Evolutionary conservation across 2,888 invertebrate species (phyloP), one percentile per base, ranked within the genome.

Genomic region (Melanostoma mellinum): DNA sequence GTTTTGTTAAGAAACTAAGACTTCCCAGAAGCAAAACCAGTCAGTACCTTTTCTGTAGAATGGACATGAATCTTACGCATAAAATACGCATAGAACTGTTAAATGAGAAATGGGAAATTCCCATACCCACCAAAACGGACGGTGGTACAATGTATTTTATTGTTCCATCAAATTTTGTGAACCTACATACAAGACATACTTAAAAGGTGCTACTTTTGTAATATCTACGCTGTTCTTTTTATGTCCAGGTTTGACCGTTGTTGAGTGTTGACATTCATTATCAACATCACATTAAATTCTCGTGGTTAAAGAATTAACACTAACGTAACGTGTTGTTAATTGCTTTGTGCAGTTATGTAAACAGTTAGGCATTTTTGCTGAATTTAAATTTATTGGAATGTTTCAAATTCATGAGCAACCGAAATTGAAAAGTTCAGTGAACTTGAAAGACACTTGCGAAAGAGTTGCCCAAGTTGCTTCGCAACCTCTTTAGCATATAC

Each of bases 251-350:
- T 46, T 61, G 20, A 20, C 46, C 46, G 10, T 9, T 44, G 42
- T 42, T 4, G 33, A 46, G 8, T 61, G 61, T 35, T 46, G 61
- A 61, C 61, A 61, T 20, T 20, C 20, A 20, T 20, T 20, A 20
- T 20, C 20, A 20, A 1, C 20, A 46, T 61, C 46, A 61, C 61
- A 61, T 35, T 20, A 46, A 20, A 20, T 5, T 61, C 2, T 61
- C 46, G 61, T 61, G 61, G 46, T 4, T 35, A 73, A 6, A 4
- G 33, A 76, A 71, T 67, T 72, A 65, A 60, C 80, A 72, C n/a
- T 60, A 81, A 71, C 67, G 71, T 67, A 60, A 76, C 71, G 42
- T 67, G 80, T 42, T 65, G 65, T 75, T 75, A 65, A 81, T 65
- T 71, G 6, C 9, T 46, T 52, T 46, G 36, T 35, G 35, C 65